phyloP scores from a whole-genome alignment of 37 sponge, comb jelly and placozoan genomes.

The Beroe ovata region DNA sequence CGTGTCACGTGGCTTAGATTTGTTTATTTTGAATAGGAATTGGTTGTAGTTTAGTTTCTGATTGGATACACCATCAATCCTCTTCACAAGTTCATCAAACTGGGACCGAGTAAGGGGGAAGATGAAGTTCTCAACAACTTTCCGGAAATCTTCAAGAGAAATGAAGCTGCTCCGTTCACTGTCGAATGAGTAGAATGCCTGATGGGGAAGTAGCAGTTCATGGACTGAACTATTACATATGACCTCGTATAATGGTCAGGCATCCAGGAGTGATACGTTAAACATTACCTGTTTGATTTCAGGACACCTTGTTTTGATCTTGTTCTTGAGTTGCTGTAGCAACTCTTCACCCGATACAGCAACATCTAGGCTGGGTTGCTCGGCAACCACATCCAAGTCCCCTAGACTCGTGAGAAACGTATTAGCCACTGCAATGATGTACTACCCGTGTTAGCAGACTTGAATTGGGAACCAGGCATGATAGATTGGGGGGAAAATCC shows the following conservation, averaged over 20 bases:
- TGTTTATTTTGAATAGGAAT: constrained; percentile 52
- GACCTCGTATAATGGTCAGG: no score
- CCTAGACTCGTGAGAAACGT: constrained; percentile 48
- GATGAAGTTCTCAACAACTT: constrained; percentile 10
- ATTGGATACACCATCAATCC: constrained; percentile 32
- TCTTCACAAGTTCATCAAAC: constrained; percentile 19
- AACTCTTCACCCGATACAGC: constrained; percentile 6
- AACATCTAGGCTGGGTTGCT: background rate
- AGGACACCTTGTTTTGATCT: background rate
- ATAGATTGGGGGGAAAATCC: no score
- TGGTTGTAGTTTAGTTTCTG: constrained; percentile 51
- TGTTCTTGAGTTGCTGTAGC: background rate
- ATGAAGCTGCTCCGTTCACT: constrained; percentile 45
- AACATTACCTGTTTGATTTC: constrained; percentile 43
- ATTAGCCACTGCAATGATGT: constrained; percentile 5
- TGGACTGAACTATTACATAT: no score
- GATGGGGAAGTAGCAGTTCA: background rate
- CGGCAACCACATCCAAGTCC: background rate
- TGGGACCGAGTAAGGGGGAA: constrained; percentile 46
- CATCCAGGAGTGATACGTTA: no score
- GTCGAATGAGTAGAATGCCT: constrained; percentile 56
- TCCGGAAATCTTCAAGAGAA: constrained; percentile 10
- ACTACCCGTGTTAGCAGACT: constrained; percentile 27
- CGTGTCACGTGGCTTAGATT: background rate
- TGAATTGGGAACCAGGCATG: no score